Conservation (phyloP, 2,797 vertebrate genomes). For the Argyrosomus regius region DNA sequence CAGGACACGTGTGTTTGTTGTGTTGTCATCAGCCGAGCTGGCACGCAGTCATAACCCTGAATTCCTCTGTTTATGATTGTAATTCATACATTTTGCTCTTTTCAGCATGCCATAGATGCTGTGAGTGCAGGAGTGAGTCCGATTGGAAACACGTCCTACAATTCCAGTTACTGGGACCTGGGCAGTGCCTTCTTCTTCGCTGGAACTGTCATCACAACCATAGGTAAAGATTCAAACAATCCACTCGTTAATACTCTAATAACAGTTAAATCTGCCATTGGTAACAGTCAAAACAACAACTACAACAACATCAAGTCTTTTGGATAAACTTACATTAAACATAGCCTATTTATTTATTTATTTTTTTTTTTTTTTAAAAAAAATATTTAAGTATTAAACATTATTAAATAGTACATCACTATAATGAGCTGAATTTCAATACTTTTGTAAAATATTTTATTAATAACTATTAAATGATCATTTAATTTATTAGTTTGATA, state of each 20-base stretch:
- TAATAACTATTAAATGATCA: too few relatives aligned
- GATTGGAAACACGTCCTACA: conserved; percentile 90
- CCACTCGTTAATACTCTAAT: neutral
- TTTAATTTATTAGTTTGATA: too few relatives aligned
- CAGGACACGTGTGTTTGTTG: conserved; percentile 36
- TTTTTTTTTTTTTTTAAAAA: too few relatives aligned
- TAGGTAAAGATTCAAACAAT: conserved; percentile 84
- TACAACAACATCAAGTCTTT: too few relatives aligned
- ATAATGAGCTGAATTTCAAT: too few relatives aligned
- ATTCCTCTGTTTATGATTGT: neutral
- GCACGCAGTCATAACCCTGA: conserved; percentile 1
- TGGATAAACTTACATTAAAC: too few relatives aligned
- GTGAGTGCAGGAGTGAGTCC: conserved; percentile 96
- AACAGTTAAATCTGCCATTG: neutral
- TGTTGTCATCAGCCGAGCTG: conserved; percentile 30
- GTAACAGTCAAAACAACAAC: neutral
- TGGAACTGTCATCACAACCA: conserved; percentile 98
- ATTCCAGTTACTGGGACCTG: conserved; percentile 96
- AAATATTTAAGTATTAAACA: too few relatives aligned
- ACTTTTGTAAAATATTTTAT: too few relatives aligned
- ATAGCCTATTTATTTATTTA: too few relatives aligned
- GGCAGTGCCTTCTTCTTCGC: conserved; percentile 99
- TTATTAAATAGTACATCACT: too few relatives aligned
- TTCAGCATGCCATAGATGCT: conserved; percentile 93
- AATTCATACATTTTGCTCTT: conserved; percentile 29